Evolutionary conservation across 2,888 invertebrate species (phyloP), one percentile per base, ranked within the genome.

Genomic region (Notodonta ziczac): DNA sequence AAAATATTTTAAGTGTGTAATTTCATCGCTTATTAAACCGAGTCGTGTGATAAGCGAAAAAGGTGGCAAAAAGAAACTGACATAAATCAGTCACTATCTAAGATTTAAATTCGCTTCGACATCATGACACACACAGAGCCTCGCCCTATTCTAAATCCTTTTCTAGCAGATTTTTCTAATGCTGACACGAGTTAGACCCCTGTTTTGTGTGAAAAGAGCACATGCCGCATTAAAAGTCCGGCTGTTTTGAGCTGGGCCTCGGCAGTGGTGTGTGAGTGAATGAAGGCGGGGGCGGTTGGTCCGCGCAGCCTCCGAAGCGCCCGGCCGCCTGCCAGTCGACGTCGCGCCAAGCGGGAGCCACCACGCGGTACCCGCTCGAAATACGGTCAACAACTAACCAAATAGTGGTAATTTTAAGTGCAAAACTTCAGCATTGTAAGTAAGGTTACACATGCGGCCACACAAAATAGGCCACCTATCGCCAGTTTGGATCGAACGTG

Each of bases 291-390:
- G 90, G 89, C 76, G 85, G 77, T 72, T 73, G 74, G 75, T 76
- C 79, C 86, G 93, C 93, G 93, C 93, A 93, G 92, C 90, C 91
- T 91, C 93, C 86, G 88, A 83, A 71, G 85, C 83, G 78, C 81
- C 85, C 84, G 77, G 81, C 81, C 74, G 78, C 79, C 77, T 76
- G 86, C 81, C 91, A 91, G 93, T 92, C 83, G 82, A 84, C 87
- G 82, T 81, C 91, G 92, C 90, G 92, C 76, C 81, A 81, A 86
- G 88, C 87, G 88, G 83, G 82, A 72, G 75, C 67, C 66, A 71
- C 70, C 87, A 91, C 92, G 91, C 83, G 73, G 74, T 78, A 77
- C 80, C 80, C 83, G 83, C 77, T 73, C 63, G 56, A 59, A 75
- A 73, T 72, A 72, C 82, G 74, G 63, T 77, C 78, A 79, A 78